Base-by-base conservation (phyloP, 2,113 vertebrate genomes). In the Lampris megalopsis region DNA sequence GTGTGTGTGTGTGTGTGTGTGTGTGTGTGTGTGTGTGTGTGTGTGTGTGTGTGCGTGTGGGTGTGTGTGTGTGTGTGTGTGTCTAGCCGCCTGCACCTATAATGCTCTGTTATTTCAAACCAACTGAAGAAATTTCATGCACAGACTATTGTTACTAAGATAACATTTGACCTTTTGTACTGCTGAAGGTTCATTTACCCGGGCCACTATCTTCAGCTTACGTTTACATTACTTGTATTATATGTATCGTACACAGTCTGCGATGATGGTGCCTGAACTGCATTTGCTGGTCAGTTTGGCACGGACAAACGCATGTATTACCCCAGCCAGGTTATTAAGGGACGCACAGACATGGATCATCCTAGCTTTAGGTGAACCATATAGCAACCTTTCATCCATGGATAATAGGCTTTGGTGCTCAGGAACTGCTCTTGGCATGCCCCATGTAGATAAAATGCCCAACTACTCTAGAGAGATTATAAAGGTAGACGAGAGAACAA, bases 381-480 rank as follows among this genome's bases (percentile, higher is more conserved):
- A 79, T 4, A 75, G 78, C 79, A 77, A 71, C 53, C 73, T 84
- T 73, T 85, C 75, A 84, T 79, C 86, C 81, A 68, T 66, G 64
- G 71, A 82, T 88, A 87, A 92, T 85, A 81, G 76, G 82, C 76
- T 86, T 84, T 86, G 40, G 63, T 78, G 0, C 56, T 83, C 61
- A 71, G 70, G 78, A 85, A 69, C 75, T 74, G n/a, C 67, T 86
- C 58, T 72, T 82, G 53, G 86, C 79, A 71, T 57, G 47, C 65
- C 66, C 68, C 8, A 9, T 72, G 68, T 64, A 57, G 73, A 57
- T 62, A 65, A 49, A 83, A 78, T 63, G 73, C 73, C 75, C 77
- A 52, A 56, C 47, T 82, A 79, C 52, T 66, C 54, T 61, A 36
- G 68, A 42, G 43, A 70, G 73, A 82, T 88, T 73, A 85, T 82